A percentile compares a stretch with the other conserved stretches of the same genome.
These are phyloP conservation scores for Notoglanidium macrostoma DNA, from an alignment of 2,797 vertebrate species.

Conservation along the genomic window DNA sequence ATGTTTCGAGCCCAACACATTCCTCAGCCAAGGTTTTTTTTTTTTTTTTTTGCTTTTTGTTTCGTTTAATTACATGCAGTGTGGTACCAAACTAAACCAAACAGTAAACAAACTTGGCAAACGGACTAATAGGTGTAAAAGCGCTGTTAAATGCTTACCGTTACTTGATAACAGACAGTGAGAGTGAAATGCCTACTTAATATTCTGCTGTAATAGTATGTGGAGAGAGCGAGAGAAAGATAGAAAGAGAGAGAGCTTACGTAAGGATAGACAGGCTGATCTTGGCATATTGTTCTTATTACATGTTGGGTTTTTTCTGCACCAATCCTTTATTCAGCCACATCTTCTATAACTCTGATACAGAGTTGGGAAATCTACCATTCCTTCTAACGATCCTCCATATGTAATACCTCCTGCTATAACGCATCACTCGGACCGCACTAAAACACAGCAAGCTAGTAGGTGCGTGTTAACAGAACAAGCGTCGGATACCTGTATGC, in stretches of 20 bases:
- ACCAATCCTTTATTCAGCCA: slow-evolving; percentile 22
- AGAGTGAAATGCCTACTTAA: slow-evolving; percentile 17
- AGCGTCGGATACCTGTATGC: background rate
- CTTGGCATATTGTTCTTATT: slow-evolving; percentile 45
- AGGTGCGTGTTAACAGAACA: background rate
- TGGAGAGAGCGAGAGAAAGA: slow-evolving; percentile 8
- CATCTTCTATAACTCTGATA: background rate
- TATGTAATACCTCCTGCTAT: background rate
- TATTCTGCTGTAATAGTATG: slow-evolving; percentile 28
- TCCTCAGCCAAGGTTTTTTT: background rate
- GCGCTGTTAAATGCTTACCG: background rate
- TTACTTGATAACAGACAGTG: background rate
- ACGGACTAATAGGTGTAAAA: background rate
- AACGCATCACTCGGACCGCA: background rate
- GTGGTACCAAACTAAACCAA: background rate
- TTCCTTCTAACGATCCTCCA: background rate
- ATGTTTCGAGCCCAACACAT: background rate
- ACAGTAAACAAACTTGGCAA: background rate
- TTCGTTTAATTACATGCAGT: background rate
- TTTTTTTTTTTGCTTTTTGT: background rate
- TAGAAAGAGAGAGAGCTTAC: slow-evolving; percentile 32
- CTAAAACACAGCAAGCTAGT: background rate
- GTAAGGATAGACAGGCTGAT: slow-evolving; percentile 44
- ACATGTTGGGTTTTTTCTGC: background rate
- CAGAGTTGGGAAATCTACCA: background rate